Percentiles rank a stretch among this genome's conserved stretches.
Conservation (phyloP, 1,140 invertebrate species). For the Caerostris darwini region DNA sequence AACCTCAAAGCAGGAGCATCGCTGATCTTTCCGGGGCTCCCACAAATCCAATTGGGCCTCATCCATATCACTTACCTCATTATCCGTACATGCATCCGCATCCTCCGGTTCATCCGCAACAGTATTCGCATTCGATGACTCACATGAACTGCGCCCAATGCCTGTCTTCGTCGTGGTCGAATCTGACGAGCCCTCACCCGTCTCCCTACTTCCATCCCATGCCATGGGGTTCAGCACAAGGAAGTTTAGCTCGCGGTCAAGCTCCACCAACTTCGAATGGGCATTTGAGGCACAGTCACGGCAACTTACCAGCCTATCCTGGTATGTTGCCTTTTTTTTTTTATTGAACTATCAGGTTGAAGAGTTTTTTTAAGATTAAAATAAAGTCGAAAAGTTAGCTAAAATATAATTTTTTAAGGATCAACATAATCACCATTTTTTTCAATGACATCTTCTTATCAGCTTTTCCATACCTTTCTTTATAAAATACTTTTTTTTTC, state of each 20-base stretch:
- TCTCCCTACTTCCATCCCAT: slow-evolving; percentile 75
- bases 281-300: slow-evolving; percentile 57
- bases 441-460: too few relatives aligned
- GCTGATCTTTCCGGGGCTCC: slow-evolving; percentile 42
- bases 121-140: slow-evolving; percentile 67
- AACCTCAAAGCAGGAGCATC: slow-evolving; percentile 62
- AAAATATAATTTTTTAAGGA: too few relatives aligned
- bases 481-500: too few relatives aligned
- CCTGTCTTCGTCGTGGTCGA: slow-evolving; percentile 69
- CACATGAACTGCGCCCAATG: slow-evolving; percentile 71
- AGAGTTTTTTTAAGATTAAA: too few relatives aligned
- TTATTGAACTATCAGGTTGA: too few relatives aligned
- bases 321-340: slow-evolving; percentile 15
- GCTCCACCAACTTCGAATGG: not conserved
- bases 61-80: slow-evolving; percentile 55
- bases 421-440: too few relatives aligned
- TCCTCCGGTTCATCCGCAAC: slow-evolving; percentile 38
- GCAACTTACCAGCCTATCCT: slow-evolving; percentile 53
- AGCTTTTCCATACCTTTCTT: too few relatives aligned
- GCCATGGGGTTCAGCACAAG: slow-evolving; percentile 64
- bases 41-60: slow-evolving; percentile 16
- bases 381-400: too few relatives aligned
- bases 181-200: slow-evolving; percentile 71
- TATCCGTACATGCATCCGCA: slow-evolving; percentile 72
- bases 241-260: not conserved